Percentiles rank a stretch among this genome's conserved stretches.
These are phyloP conservation scores for Anabacerthia variegaticeps DNA, from an alignment of 2,797 vertebrate genomes.

Conservation along the genomic window DNA sequence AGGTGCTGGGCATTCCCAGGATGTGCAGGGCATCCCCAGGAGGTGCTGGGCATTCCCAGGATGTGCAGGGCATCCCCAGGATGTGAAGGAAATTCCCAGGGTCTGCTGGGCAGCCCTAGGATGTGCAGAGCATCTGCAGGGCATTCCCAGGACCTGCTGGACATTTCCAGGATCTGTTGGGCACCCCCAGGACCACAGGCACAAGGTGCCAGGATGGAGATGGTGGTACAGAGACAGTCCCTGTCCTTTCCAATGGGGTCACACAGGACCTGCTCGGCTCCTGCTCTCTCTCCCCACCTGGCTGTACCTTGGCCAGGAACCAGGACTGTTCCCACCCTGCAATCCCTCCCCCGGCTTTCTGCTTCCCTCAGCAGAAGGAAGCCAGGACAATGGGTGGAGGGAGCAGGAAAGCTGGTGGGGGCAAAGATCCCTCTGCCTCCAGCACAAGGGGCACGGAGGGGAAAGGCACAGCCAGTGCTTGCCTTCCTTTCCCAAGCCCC, in stretches of 20 bases:
- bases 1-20: fast-evolving
- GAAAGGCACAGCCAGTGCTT: neutral
- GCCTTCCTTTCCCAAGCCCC: slow-evolving; percentile 39
- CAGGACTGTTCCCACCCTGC: neutral
- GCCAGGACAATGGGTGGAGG: neutral
- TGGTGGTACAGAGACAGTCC: fast-evolving
- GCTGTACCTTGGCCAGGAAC: neutral
- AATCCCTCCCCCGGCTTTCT: neutral
- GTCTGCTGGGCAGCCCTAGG: fast-evolving
- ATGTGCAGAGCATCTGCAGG: too few relatives aligned
- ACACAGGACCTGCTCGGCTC: fast-evolving
- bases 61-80: fast-evolving
- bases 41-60: fast-evolving
- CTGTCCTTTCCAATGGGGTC: fast-evolving
- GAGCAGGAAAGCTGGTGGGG: neutral
- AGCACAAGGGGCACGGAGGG: neutral
- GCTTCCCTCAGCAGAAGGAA: slow-evolving; percentile 17
- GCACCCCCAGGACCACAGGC: fast-evolving
- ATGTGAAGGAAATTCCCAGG: fast-evolving
- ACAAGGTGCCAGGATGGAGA: fast-evolving
- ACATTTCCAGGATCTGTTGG: neutral
- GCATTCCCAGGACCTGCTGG: too few relatives aligned
- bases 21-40: fast-evolving
- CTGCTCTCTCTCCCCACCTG: neutral
- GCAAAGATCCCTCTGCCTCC: neutral